A percentile compares a stretch with the other conserved stretches of the same genome.
phyloP scores from a whole-genome alignment of 2,888 invertebrate genomes.

The Drosophila pseudotalamancana region DNA sequence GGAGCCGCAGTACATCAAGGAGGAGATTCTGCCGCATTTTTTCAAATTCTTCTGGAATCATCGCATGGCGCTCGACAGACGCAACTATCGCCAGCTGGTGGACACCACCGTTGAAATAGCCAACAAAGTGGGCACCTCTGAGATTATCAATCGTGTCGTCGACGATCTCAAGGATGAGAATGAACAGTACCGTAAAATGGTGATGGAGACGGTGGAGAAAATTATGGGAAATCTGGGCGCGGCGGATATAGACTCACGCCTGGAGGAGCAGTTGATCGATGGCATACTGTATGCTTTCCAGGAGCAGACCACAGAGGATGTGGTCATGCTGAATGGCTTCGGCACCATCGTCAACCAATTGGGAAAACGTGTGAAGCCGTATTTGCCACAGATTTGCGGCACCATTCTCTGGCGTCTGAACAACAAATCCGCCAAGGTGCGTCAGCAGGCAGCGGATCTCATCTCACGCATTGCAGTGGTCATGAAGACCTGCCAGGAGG shows the following conservation, averaged over 20 bases:
- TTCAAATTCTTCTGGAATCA: slow-evolving; percentile 99
- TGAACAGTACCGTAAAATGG: slow-evolving; percentile 99
- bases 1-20: slow-evolving; percentile 99
- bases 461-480: slow-evolving; percentile 99
- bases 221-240: slow-evolving; percentile 99
- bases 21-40: slow-evolving; percentile 99
- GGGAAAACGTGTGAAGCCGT: slow-evolving; percentile 98
- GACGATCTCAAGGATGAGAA: slow-evolving; percentile 99
- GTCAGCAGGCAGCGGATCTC: slow-evolving; percentile 99
- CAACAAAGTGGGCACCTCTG: slow-evolving; percentile 99
- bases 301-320: slow-evolving; percentile 99
- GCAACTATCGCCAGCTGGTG: slow-evolving; percentile 98
- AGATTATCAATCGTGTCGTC: slow-evolving; percentile 99
- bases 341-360: slow-evolving; percentile 99
- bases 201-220: slow-evolving; percentile 99
- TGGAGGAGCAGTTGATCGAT: slow-evolving; percentile 99
- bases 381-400: slow-evolving; percentile 99
- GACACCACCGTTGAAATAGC: slow-evolving; percentile 99
- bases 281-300: slow-evolving; percentile 99
- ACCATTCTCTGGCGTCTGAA: slow-evolving; percentile 99
- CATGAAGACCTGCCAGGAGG: slow-evolving; percentile 99
- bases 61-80: slow-evolving; percentile 98
- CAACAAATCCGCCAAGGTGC: slow-evolving; percentile 99
- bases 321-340: slow-evolving; percentile 99
- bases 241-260: slow-evolving; percentile 98